A percentile compares a stretch with the other conserved stretches of the same genome.
These are phyloP conservation scores for Vespertilio murinus DNA, from an alignment of 2,797 vertebrate genomes.

Conservation along the genomic window DNA sequence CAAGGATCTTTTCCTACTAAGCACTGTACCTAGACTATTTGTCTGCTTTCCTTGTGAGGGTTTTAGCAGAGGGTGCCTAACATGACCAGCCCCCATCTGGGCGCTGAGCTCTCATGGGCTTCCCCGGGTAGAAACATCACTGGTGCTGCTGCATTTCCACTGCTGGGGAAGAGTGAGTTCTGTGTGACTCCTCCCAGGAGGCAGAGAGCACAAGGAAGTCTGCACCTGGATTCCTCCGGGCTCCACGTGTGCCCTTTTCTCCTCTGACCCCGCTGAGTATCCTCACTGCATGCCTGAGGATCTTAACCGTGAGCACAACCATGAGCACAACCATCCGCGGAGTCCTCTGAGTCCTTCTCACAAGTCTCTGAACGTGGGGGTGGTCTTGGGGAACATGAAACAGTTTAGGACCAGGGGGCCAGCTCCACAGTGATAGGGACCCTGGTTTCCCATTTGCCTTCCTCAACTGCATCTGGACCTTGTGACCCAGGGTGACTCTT, in stretches of 20 bases:
- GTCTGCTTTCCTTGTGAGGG: background rate
- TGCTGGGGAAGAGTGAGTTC: background rate
- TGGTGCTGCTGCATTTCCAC: rapidly evolving
- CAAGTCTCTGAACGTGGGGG: background rate
- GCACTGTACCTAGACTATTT: background rate
- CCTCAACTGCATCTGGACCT: background rate
- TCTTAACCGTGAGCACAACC: background rate
- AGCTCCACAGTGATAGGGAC: background rate
- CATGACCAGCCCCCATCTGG: background rate
- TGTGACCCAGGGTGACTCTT: background rate
- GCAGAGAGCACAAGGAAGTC: background rate
- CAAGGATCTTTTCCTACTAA: background rate
- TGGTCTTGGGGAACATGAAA: background rate
- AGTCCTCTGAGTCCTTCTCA: background rate
- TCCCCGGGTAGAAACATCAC: background rate
- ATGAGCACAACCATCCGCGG: too few species aligned
- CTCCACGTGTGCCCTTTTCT: background rate
- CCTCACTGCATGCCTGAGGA: background rate
- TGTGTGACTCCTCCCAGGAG: background rate
- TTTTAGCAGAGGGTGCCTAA: background rate
- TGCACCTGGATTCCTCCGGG: background rate
- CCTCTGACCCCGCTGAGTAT: too few species aligned
- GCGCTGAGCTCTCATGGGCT: background rate
- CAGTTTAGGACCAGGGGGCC: background rate
- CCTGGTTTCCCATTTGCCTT: background rate